These are phyloP conservation scores for Andrena bicolor DNA, from an alignment of 2,888 invertebrate genomes.

Conservation along the genomic window DNA sequence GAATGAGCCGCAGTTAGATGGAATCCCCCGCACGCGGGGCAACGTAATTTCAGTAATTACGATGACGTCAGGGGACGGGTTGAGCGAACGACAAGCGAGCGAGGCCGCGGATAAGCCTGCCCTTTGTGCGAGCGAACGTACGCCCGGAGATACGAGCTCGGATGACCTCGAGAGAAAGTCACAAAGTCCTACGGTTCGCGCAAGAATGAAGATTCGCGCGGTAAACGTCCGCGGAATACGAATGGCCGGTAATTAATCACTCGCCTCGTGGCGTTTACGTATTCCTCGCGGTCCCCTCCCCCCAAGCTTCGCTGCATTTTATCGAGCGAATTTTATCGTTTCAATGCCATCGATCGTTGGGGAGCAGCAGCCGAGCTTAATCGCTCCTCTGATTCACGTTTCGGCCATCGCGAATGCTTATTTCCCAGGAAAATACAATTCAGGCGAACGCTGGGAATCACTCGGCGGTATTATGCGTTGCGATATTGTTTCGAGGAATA, in stretches of 20 bases:
- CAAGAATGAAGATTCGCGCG: conserved; percentile 29
- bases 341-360: conserved; percentile 53
- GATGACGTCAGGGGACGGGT: conserved; percentile 60
- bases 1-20: neutral
- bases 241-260: conserved; percentile 46
- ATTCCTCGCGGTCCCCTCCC: conserved; percentile 18
- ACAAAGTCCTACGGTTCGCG: conserved; percentile 19
- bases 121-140: conserved; percentile 27
- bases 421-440: too few species aligned
- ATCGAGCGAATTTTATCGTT: conserved; percentile 56
- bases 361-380: neutral
- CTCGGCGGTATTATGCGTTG: too few species aligned
- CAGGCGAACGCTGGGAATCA: too few species aligned
- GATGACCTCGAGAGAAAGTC: conserved; percentile 40
- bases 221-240: conserved; percentile 30
- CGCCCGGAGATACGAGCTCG: neutral
- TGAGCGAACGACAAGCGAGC: conserved; percentile 41
- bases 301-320: conserved; percentile 41
- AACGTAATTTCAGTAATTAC: conserved; percentile 65
- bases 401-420: neutral
- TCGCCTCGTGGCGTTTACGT: conserved; percentile 31
- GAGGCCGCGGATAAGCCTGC: conserved; percentile 37
- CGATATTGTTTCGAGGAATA: too few species aligned
- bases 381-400: conserved; percentile 21
- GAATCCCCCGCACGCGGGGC: conserved; percentile 41